These are phyloP conservation scores for Liasis olivaceus DNA, from an alignment of 2,797 vertebrate genomes.

Conservation along the genomic window DNA sequence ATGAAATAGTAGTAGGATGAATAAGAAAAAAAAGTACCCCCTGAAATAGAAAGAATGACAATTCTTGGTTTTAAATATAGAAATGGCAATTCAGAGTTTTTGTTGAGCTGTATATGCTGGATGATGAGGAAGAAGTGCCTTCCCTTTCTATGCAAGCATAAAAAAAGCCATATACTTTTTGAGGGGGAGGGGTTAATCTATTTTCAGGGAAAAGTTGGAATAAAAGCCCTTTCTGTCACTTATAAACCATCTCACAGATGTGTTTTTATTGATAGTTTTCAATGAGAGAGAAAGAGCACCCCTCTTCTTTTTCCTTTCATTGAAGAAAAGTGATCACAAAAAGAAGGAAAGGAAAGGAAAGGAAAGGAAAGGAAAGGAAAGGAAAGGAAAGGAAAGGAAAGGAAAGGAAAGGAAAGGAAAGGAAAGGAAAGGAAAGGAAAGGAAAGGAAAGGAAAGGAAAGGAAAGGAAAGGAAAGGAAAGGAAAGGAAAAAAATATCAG, in stretches of 20 bases:
- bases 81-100: not conserved
- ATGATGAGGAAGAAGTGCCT: not conserved
- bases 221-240: not conserved
- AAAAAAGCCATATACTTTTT: not conserved
- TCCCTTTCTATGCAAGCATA: not conserved
- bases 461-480: not conserved
- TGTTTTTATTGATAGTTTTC: constrained; percentile 24
- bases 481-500: not conserved
- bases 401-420: constrained; percentile 4
- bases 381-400: not conserved
- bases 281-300: not conserved
- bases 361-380: not conserved
- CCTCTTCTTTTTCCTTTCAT: not conserved
- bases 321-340: constrained; percentile 51
- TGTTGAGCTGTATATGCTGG: not conserved
- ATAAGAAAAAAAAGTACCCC: not conserved
- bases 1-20: not conserved
- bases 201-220: not conserved
- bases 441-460: constrained; percentile 1
- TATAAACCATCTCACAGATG: not conserved
- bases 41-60: not conserved
- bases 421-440: not conserved
- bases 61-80: not conserved
- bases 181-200: not conserved
- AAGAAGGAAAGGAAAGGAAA: constrained; percentile 27